Conservation (phyloP, 2,888 invertebrate species). For the Pocota personata region DNA sequence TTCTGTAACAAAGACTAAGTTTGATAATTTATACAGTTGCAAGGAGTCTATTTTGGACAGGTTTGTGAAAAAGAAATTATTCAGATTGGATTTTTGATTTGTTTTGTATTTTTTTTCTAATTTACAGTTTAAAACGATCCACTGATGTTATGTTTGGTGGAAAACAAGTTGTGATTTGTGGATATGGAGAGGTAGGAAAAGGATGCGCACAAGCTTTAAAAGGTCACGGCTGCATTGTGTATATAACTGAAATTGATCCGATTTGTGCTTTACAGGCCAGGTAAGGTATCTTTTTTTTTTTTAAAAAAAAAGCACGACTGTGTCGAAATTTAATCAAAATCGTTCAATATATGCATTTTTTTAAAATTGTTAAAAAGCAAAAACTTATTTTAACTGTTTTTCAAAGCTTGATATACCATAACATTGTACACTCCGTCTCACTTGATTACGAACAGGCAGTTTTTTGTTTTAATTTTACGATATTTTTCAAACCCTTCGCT, state of each 20-base stretch:
- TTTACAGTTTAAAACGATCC: conserved; percentile 82
- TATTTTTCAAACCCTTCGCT: too few species aligned
- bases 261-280: conserved; percentile 98
- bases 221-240: conserved; percentile 95
- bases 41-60: conserved; percentile 95
- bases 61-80: conserved; percentile 79
- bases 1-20: conserved; percentile 98
- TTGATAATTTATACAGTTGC: conserved; percentile 98
- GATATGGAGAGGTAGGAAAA: conserved; percentile 98
- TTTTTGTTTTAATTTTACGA: too few species aligned
- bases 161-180: conserved; percentile 97
- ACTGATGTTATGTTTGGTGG: conserved; percentile 98
- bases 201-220: conserved; percentile 98
- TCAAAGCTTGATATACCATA: too few species aligned
- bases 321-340: too few species aligned
- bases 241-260: conserved; percentile 97
- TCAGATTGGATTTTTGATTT: neutral
- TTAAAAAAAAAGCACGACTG: too few species aligned
- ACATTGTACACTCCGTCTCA: too few species aligned
- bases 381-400: too few species aligned
- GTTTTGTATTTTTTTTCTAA: neutral
- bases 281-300: too few species aligned
- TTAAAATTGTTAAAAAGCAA: too few species aligned
- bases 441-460: too few species aligned
- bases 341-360: neutral